phyloP scores from a whole-genome alignment of 2,797 vertebrate genomes.

The Melanotaenia maccullochi region DNA sequence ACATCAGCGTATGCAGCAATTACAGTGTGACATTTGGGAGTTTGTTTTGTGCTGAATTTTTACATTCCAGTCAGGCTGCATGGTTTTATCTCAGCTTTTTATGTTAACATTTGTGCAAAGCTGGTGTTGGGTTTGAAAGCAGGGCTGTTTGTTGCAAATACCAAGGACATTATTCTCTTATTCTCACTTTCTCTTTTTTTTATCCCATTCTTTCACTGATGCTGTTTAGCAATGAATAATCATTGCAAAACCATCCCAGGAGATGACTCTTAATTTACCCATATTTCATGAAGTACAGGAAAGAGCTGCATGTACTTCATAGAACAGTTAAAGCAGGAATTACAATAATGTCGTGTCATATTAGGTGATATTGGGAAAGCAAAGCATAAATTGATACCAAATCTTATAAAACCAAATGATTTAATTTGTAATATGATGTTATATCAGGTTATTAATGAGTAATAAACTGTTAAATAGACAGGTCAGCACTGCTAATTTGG shows the following conservation, averaged over 20 bases:
- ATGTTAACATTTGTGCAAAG: constrained; percentile 14
- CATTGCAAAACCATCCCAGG: not conserved
- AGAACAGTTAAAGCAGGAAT: not conserved
- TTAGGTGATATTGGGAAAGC: not conserved
- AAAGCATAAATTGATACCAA: not conserved
- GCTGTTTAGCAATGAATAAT: not conserved
- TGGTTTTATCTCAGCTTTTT: constrained; percentile 16
- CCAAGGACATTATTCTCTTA: not conserved
- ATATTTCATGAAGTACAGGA: not conserved
- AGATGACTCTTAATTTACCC: not conserved
- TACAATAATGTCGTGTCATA: constrained; percentile 1
- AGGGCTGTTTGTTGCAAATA: constrained; percentile 1
- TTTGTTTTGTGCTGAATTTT: not conserved
- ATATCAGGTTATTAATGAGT: constrained; percentile 1
- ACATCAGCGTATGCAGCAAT: constrained; percentile 6
- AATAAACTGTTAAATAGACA: not conserved
- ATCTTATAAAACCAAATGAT: not conserved
- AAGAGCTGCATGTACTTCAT: not conserved
- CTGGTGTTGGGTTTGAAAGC: not conserved
- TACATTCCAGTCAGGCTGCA: not conserved
- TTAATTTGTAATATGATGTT: not conserved
- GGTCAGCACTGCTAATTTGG: not conserved
- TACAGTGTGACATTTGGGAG: constrained; percentile 22
- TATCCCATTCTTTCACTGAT: not conserved
- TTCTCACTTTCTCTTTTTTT: not conserved